These are phyloP conservation scores for Centropus bengalensis DNA, from an alignment of 2,113 vertebrate species.

Conservation along the genomic window DNA sequence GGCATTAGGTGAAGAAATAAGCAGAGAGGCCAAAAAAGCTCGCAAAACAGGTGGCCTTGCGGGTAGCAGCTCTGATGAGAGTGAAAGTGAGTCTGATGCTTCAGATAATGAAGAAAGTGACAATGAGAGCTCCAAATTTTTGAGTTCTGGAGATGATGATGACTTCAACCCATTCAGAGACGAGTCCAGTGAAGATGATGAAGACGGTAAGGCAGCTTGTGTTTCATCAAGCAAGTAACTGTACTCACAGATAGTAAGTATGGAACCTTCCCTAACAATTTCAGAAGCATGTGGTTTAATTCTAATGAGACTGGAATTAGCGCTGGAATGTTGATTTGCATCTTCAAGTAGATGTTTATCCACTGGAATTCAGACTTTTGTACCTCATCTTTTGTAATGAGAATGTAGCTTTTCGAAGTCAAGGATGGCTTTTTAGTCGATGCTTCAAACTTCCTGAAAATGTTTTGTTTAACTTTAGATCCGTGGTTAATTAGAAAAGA, in stretches of 20 bases:
- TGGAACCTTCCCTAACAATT: neutral
- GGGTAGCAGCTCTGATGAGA: conserved; percentile 93
- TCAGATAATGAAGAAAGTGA: conserved; percentile 91
- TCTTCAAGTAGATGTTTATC: neutral
- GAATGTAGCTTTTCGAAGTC: neutral
- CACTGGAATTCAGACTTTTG: neutral
- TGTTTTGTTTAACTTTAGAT: conserved; percentile 75
- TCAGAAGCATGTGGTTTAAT: neutral
- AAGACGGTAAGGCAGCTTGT: conserved; percentile 85
- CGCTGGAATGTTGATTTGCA: neutral
- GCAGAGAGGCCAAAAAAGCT: conserved; percentile 87
- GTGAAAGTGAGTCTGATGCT: conserved; percentile 82
- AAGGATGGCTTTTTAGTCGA: neutral
- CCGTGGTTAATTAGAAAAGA: conserved; percentile 98
- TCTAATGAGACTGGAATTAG: neutral
- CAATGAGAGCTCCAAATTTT: conserved; percentile 90
- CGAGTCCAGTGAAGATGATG: conserved; percentile 92
- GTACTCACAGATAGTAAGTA: neutral
- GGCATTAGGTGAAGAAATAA: conserved; percentile 84
- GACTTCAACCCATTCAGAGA: conserved; percentile 98
- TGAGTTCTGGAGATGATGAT: conserved; percentile 93
- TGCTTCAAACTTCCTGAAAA: neutral
- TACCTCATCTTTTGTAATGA: neutral
- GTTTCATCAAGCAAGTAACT: neutral
- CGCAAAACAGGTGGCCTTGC: conserved; percentile 89